Evolutionary conservation across 1,140 invertebrate genomes (phyloP).

Genomic region (Rhyacophila brunnea): DNA sequence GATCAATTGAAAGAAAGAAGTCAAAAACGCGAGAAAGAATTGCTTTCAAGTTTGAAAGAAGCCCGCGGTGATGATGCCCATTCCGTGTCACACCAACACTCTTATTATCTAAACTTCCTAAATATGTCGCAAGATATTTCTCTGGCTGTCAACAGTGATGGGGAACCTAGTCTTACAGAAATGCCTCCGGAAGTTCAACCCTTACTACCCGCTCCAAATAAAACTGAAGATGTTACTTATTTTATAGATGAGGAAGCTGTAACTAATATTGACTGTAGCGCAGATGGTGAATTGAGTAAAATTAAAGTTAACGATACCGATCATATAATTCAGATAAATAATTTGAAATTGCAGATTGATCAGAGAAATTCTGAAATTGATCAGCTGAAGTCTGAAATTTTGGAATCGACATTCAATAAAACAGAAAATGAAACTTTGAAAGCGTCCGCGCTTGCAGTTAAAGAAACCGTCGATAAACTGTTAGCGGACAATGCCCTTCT

Average conservation of each 20-base stretch:
- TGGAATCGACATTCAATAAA: too few species aligned
- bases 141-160: conserved; percentile 7
- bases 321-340: not conserved
- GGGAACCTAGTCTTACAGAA: not conserved
- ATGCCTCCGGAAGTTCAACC: too few species aligned
- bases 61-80: conserved; percentile 27
- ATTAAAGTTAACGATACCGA: too few species aligned
- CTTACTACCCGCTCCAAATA: too few species aligned
- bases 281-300: too few species aligned
- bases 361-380: not conserved
- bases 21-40: conserved; percentile 38
- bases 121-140: conserved; percentile 23
- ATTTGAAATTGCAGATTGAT: not conserved
- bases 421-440: too few species aligned
- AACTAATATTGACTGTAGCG: too few species aligned
- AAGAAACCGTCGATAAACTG: too few species aligned
- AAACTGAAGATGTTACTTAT: too few species aligned
- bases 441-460: too few species aligned
- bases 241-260: too few species aligned
- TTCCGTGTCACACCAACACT: not conserved
- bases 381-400: not conserved
- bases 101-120: conserved; percentile 3
- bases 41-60: conserved; percentile 36
- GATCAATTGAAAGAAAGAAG: conserved; percentile 37
- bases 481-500: too few species aligned